A percentile compares a stretch with the other conserved stretches of the same genome.
phyloP scores from a whole-genome alignment of 2,113 vertebrate genomes.

The Alexandromys fortis region DNA sequence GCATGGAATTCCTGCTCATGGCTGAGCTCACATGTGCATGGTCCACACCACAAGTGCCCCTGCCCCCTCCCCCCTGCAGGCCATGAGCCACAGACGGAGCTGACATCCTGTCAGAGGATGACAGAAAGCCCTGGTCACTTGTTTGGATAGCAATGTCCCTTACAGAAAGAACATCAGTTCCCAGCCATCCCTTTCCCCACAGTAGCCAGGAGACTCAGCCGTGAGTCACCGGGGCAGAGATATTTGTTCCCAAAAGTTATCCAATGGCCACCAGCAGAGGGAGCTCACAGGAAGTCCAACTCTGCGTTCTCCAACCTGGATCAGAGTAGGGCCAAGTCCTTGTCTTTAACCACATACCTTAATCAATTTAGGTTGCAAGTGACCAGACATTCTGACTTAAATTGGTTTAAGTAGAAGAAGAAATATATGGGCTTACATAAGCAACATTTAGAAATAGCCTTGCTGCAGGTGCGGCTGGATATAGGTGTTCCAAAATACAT shows the following conservation, averaged over 20 bases:
- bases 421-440: not conserved
- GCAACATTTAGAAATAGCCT: not conserved
- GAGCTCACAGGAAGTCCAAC: not conserved
- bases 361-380: not conserved
- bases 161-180: not conserved
- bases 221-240: not conserved
- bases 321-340: not conserved
- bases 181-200: not conserved
- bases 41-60: not conserved
- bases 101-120: not conserved
- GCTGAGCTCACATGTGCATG: not conserved
- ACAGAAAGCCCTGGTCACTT: not conserved
- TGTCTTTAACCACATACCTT: not conserved
- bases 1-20: not conserved
- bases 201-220: not conserved
- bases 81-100: not conserved
- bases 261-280: not conserved
- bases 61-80: not conserved
- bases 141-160: not conserved
- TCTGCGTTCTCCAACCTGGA: not conserved
- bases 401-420: not conserved
- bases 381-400: not conserved
- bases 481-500: not conserved
- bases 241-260: not conserved
- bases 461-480: not conserved